phyloP scores from a whole-genome alignment of 2,888 invertebrate genomes.

The Sclerodermus sp. region DNA sequence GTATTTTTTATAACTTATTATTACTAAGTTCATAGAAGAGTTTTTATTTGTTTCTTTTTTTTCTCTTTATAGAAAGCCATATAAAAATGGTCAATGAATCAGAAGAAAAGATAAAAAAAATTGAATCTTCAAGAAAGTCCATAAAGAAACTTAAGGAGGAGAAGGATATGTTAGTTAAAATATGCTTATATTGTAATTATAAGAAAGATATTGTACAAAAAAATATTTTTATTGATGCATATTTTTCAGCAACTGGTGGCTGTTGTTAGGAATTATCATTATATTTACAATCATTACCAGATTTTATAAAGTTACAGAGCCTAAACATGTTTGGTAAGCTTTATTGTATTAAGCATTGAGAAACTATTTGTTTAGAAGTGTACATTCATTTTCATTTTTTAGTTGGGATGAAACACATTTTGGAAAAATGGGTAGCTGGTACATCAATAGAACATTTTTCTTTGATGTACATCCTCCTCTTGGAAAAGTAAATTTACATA shows the following conservation, averaged over 20 bases:
- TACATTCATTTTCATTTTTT: conserved; percentile 39
- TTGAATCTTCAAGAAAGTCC: no score
- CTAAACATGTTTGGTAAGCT: conserved; percentile 92
- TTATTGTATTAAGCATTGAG: not conserved
- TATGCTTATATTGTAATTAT: not conserved
- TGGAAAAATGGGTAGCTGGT: conserved; percentile 99
- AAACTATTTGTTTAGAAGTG: conserved; percentile 5
- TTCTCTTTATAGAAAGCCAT: no score
- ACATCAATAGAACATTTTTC: conserved; percentile 95
- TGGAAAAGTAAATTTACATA: conserved; percentile 73
- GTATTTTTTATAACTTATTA: no score
- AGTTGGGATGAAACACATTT: conserved; percentile 99
- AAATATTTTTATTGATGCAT: not conserved
- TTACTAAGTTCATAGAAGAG: no score
- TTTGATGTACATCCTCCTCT: conserved; percentile 98
- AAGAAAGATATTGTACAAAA: conserved; percentile 1
- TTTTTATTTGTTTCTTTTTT: no score
- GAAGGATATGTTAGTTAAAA: conserved; percentile 19
- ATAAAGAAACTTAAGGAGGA: no score
- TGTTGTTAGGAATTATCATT: conserved; percentile 67
- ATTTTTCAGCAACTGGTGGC: conserved; percentile 65
- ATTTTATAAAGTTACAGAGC: conserved; percentile 87
- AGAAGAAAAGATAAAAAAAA: no score
- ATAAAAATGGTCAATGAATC: no score
- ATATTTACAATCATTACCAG: conserved; percentile 73